Base-by-base conservation (phyloP, 2,888 invertebrate genomes). In the Zelleria hepariella region DNA sequence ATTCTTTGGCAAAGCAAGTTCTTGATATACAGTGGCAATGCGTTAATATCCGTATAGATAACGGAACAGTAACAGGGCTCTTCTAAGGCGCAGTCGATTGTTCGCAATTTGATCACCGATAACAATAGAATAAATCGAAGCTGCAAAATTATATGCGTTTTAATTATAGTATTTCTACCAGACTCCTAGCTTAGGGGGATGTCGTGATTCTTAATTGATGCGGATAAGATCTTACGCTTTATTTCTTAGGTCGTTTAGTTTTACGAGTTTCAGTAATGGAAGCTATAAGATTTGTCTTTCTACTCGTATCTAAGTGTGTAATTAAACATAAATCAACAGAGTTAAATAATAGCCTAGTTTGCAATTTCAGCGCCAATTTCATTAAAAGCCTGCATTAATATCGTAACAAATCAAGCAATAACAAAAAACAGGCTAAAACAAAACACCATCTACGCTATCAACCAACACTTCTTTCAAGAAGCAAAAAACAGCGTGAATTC, bases 151-250 rank as follows among this genome's bases (percentile, higher is more conserved):
- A 76, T 75, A 74, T 77, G 77, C 74, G 79, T 80, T 84, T 82
- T 84, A 82, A 85, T 82, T 83, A 79, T 77, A 74, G 70, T 77
- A 76, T 73, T 74, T 73, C 64, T 71, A 69, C 67, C 79, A 71
- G 79, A 74, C 74, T 80, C 78, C 80, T 77, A 77, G 72, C 69
- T 68, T 67, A 74, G 71, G 68, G 69, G 65, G n/a, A 15, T 73
- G 73, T 78, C 78, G 74, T 76, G 75, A 76, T 72, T 75, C 77
- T 77, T 80, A 82, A 82, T 80, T 73, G 73, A 68, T 67, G 21
- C 68, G 69, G 77, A 80, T 80, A 78, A 78, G 77, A 74, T 75
- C 75, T 69, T 67, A 60, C 54, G 27, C 32, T 26, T 32, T 56
- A 21, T 32, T 10, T 32, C 26, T 56, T n/a, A n/a, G 32, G 20